Conservation (phyloP, 2,113 vertebrate species). For the Plectropomus leopardus region DNA sequence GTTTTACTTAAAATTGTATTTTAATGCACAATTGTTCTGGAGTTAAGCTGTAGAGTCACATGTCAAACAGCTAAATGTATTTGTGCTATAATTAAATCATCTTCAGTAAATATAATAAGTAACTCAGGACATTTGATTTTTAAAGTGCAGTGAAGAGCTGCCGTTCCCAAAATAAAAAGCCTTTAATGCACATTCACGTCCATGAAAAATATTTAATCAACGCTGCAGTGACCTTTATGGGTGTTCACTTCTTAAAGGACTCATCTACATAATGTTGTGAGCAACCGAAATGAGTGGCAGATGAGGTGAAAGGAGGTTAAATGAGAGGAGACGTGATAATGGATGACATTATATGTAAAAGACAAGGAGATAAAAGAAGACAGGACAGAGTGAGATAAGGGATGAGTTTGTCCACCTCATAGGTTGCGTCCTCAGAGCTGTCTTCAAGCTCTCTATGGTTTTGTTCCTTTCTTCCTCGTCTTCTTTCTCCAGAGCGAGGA, state of each 20-base stretch:
- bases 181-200: slow-evolving; percentile 23
- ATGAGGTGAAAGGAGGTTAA: slow-evolving; percentile 24
- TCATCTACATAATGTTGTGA: slow-evolving; percentile 40
- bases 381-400: background rate
- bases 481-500: slow-evolving; percentile 96
- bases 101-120: slow-evolving; percentile 10
- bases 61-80: background rate
- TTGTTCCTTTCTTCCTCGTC: slow-evolving; percentile 98
- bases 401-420: slow-evolving; percentile 88
- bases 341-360: slow-evolving; percentile 22
- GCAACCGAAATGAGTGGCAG: slow-evolving; percentile 8
- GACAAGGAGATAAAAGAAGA: background rate
- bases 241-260: slow-evolving; percentile 31
- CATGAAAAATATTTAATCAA: background rate
- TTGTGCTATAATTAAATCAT: background rate
- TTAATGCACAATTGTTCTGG: background rate
- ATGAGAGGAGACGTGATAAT: slow-evolving; percentile 15
- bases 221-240: slow-evolving; percentile 34
- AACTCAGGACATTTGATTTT: slow-evolving; percentile 14
- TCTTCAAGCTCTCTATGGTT: slow-evolving; percentile 98
- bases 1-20: background rate
- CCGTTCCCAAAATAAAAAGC: background rate
- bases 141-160: slow-evolving; percentile 4
- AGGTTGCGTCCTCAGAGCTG: slow-evolving; percentile 96
- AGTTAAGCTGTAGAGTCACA: background rate